Conservation (phyloP, 2,113 vertebrate species). For the Sturnira hondurensis region DNA sequence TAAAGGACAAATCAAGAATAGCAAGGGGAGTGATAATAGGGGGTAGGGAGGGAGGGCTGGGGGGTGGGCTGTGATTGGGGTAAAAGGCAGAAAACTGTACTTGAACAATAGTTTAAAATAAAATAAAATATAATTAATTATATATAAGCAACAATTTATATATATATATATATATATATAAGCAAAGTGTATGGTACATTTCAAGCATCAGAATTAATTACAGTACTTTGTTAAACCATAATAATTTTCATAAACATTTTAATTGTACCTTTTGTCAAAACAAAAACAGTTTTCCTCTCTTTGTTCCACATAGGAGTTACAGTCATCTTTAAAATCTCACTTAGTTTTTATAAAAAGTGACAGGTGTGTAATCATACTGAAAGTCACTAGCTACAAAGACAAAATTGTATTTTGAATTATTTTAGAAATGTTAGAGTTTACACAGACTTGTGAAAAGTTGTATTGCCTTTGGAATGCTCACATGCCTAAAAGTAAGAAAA, state of each 20-base stretch:
- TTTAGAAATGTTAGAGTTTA: neutral
- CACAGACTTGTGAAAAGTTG: constrained; percentile 25
- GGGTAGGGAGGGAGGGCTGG: too few relatives aligned
- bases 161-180: too few relatives aligned
- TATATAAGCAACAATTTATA: too few relatives aligned
- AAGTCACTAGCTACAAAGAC: neutral
- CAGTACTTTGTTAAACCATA: neutral
- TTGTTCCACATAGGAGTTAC: neutral
- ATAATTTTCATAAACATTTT: constrained; percentile 5
- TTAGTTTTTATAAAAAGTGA: constrained; percentile 33
- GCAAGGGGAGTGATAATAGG: too few relatives aligned
- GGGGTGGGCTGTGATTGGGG: too few relatives aligned
- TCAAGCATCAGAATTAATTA: neutral
- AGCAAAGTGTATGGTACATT: neutral
- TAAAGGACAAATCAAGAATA: too few relatives aligned
- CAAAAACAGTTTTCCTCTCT: neutral
- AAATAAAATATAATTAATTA: too few relatives aligned
- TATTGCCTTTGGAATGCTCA: neutral
- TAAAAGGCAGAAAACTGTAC: too few relatives aligned
- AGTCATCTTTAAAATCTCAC: neutral
- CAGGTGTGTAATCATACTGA: neutral
- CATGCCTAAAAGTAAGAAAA: constrained; percentile 30
- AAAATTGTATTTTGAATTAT: constrained; percentile 41
- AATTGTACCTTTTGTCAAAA: neutral
- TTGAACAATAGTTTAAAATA: neutral